These are phyloP conservation scores for Chymomyza caudatula DNA, from an alignment of 2,888 invertebrate genomes.

Conservation along the genomic window DNA sequence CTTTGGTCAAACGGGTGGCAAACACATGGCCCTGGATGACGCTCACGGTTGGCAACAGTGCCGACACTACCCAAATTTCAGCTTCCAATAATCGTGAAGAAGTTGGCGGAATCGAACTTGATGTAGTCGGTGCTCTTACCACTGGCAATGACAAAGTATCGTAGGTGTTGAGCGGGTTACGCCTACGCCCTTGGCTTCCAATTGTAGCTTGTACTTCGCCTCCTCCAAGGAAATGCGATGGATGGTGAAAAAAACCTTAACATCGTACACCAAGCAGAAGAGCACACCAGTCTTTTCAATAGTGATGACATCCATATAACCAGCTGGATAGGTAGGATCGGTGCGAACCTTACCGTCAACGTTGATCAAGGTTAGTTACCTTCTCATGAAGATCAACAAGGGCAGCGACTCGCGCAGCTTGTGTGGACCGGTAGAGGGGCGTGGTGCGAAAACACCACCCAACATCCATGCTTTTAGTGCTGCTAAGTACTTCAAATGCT, in stretches of 20 bases:
- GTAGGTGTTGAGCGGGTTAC: conserved; percentile 96
- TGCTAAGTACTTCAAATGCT: conserved; percentile 99
- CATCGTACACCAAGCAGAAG: conserved; percentile 98
- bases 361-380: conserved; percentile 96
- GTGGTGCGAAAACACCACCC: conserved; percentile 97
- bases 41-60: conserved; percentile 96
- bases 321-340: conserved; percentile 97
- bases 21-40: conserved; percentile 99
- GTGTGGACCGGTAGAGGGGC: conserved; percentile 98
- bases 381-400: conserved; percentile 96
- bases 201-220: conserved; percentile 92
- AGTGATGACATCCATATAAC: conserved; percentile 99
- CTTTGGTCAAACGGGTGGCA: conserved; percentile 97
- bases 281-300: conserved; percentile 99
- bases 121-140: conserved; percentile 98
- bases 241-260: conserved; percentile 98
- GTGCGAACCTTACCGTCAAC: conserved; percentile 99
- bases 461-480: conserved; percentile 99
- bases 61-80: conserved; percentile 99
- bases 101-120: conserved; percentile 98
- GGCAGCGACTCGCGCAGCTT: conserved; percentile 98
- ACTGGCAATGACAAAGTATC: conserved; percentile 96
- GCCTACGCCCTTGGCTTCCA: conserved; percentile 96
- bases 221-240: conserved; percentile 98
- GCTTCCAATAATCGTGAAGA: conserved; percentile 99